phyloP scores from a whole-genome alignment of 2,113 vertebrate species.

The Oreocharis arfaki region DNA sequence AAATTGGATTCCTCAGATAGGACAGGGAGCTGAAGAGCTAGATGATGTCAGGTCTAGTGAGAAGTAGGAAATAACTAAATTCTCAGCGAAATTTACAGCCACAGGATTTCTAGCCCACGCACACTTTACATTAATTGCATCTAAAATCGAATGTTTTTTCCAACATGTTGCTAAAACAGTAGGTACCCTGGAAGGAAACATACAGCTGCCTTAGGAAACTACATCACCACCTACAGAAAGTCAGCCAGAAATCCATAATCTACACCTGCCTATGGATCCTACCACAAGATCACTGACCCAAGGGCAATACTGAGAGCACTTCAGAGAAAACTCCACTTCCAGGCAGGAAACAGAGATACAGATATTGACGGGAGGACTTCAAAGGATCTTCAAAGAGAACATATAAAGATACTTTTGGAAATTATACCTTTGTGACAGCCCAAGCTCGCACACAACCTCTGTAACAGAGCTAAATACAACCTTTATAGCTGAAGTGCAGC shows the following conservation, averaged over 20 bases:
- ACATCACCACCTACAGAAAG: neutral
- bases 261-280: neutral
- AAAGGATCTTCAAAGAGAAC: neutral
- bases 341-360: neutral
- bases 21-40: neutral
- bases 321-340: neutral
- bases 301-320: neutral
- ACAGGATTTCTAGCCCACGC: neutral
- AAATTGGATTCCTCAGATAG: neutral
- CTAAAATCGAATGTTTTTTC: neutral
- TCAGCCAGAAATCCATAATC: neutral
- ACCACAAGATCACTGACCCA: neutral
- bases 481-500: neutral
- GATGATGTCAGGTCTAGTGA: neutral
- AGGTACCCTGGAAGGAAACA: neutral
- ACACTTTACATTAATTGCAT: neutral
- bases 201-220: neutral
- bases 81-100: neutral
- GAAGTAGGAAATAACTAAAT: neutral
- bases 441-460: neutral
- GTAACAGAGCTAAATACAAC: neutral
- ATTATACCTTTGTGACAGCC: neutral
- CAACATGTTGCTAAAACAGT: neutral
- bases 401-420: neutral
- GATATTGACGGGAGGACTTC: neutral